phyloP scores from a whole-genome alignment of 2,113 vertebrate species.

The Tauraco erythrolophus region DNA sequence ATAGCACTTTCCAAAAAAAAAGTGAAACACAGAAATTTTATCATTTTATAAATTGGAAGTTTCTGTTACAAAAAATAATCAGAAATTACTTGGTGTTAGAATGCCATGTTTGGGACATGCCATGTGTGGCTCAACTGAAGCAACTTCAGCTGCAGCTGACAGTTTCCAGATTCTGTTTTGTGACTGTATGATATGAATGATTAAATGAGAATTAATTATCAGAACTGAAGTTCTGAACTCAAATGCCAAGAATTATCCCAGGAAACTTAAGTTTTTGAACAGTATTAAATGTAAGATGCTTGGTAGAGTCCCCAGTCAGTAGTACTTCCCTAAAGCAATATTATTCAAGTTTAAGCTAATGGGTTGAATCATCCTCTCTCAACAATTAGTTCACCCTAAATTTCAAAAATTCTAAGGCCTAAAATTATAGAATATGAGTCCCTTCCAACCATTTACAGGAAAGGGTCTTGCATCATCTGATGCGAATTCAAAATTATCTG shows the following conservation, averaged over 20 bases:
- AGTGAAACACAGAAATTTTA: accelerated
- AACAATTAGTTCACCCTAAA: not conserved
- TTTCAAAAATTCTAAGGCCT: not conserved
- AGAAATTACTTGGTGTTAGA: not conserved
- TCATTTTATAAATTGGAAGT: not conserved
- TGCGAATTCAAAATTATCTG: not conserved
- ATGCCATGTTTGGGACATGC: not conserved
- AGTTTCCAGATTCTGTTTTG: not conserved
- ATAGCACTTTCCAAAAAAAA: not conserved
- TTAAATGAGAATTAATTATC: not conserved
- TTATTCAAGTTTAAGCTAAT: not conserved
- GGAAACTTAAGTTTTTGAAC: not conserved
- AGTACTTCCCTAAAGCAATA: not conserved
- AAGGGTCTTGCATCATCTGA: not conserved
- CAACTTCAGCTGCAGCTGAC: not conserved
- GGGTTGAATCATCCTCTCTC: not conserved
- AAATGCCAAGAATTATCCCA: not conserved
- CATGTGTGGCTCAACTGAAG: not conserved
- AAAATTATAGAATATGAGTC: not conserved
- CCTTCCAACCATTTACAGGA: not conserved
- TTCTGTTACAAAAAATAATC: not conserved
- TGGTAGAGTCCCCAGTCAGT: not conserved
- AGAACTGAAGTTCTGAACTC: not conserved
- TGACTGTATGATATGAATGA: not conserved
- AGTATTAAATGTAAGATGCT: not conserved